Conservation (phyloP, 2,888 invertebrate species). For the Synergus umbraculus region DNA sequence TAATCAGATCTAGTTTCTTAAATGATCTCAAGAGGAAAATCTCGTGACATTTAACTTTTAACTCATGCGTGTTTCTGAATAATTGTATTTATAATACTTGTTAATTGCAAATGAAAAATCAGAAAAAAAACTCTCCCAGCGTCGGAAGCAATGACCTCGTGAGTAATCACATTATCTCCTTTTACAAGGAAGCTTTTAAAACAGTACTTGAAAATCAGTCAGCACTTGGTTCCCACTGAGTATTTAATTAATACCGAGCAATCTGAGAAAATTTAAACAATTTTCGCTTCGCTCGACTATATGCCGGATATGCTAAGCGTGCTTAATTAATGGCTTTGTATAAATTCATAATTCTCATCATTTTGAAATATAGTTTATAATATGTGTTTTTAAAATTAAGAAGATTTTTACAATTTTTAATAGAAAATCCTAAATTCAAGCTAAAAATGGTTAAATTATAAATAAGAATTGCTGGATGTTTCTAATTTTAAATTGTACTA, state of each 20-base stretch:
- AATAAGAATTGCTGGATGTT: too few relatives aligned
- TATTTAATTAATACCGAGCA: conserved; percentile 6
- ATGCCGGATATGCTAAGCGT: background rate
- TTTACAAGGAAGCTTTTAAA: conserved; percentile 19
- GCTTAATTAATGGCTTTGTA: background rate
- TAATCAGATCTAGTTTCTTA: background rate
- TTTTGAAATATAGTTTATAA: too few relatives aligned
- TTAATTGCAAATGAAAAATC: background rate
- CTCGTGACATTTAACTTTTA: conserved; percentile 10
- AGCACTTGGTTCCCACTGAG: conserved; percentile 4
- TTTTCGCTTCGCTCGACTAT: background rate
- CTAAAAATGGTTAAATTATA: too few relatives aligned
- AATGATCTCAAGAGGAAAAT: background rate
- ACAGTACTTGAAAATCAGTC: conserved; percentile 5
- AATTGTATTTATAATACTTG: background rate
- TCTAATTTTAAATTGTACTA: too few relatives aligned
- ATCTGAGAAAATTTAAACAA: background rate
- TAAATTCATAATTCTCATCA: background rate
- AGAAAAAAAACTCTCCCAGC: background rate
- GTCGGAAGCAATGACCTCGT: conserved; percentile 1
- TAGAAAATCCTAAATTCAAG: too few relatives aligned
- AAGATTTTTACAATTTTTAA: too few relatives aligned
- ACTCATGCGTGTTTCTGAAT: background rate
- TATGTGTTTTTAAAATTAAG: too few relatives aligned
- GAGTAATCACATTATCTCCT: conserved; percentile 2